These are phyloP conservation scores for Allygus modestus DNA, from an alignment of 2,888 invertebrate genomes.

Conservation along the genomic window DNA sequence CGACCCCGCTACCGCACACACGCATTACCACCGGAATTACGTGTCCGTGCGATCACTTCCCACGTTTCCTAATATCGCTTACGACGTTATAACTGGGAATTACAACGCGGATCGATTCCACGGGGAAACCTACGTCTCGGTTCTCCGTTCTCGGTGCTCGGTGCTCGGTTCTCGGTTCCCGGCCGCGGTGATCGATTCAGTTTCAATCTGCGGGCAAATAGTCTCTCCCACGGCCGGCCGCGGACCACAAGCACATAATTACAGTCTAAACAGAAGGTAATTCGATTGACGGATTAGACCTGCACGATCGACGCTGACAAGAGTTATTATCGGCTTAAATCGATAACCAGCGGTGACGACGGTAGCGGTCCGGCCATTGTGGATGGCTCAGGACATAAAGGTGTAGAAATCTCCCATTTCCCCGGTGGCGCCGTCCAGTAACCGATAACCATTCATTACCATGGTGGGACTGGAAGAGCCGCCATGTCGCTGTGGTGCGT, in stretches of 20 bases:
- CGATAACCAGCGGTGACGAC: constrained; percentile 24
- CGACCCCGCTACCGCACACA: background rate
- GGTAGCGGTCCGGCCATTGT: constrained; percentile 10
- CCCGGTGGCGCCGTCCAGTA: background rate
- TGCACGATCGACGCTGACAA: constrained; percentile 27
- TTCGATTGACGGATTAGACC: constrained; percentile 48
- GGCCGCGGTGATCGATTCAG: constrained; percentile 1
- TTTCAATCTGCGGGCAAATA: background rate
- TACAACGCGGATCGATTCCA: constrained; percentile 17
- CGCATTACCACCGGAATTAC: constrained; percentile 26
- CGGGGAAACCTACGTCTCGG: background rate
- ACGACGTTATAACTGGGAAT: constrained; percentile 21
- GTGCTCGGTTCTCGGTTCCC: too few species aligned
- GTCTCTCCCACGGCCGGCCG: constrained; percentile 5
- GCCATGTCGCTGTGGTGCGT: too few species aligned
- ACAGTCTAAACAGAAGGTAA: constrained; percentile 45
- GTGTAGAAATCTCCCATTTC: background rate
- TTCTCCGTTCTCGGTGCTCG: too few species aligned
- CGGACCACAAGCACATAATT: constrained; percentile 6
- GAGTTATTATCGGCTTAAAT: constrained; percentile 30
- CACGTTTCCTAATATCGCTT: background rate
- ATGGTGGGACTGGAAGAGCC: too few species aligned
- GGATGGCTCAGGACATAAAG: too few species aligned
- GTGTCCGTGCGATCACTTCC: constrained; percentile 29
- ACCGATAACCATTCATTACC: background rate